Evolutionary conservation across 2,888 invertebrate genomes (phyloP).

Genomic region (Apocheima hispidaria): DNA sequence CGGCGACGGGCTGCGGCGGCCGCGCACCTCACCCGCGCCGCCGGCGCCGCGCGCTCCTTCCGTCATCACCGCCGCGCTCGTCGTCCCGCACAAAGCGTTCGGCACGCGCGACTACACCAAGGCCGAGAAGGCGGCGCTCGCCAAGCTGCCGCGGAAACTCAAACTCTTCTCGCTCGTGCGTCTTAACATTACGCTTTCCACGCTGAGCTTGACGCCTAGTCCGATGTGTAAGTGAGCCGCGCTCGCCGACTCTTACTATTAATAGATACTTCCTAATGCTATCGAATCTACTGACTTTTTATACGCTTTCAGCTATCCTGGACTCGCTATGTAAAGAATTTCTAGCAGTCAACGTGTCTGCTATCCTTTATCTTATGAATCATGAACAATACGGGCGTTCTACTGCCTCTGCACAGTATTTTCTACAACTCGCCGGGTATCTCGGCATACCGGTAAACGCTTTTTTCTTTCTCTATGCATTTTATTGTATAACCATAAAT

Average conservation of each 20-base stretch:
- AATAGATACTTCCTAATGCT: constrained; percentile 42
- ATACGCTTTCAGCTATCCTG: constrained; percentile 91
- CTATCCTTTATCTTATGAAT: constrained; percentile 97
- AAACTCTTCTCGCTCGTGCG: constrained; percentile 90
- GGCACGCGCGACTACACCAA: constrained; percentile 90
- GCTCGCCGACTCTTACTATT: constrained; percentile 1
- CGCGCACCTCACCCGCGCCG: constrained; percentile 78
- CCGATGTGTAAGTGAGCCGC: constrained; percentile 88
- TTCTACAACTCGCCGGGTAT: constrained; percentile 96
- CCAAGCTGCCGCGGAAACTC: constrained; percentile 88
- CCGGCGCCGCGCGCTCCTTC: constrained; percentile 79
- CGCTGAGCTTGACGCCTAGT: constrained; percentile 91
- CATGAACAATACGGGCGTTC: constrained; percentile 97
- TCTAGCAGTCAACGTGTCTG: constrained; percentile 94
- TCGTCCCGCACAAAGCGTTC: constrained; percentile 92
- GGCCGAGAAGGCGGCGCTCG: constrained; percentile 89
- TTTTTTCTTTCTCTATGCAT: constrained; percentile 50
- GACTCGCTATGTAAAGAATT: constrained; percentile 96
- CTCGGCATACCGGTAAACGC: constrained; percentile 94
- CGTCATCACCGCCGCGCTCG: constrained; percentile 89
- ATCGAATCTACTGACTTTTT: constrained; percentile 54
- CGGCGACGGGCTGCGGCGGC: constrained; percentile 69
- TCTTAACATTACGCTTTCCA: constrained; percentile 88
- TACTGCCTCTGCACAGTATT: constrained; percentile 97
- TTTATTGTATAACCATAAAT: constrained; percentile 29